Percentiles rank a stretch among this genome's conserved stretches.
phyloP scores from a whole-genome alignment of 2,797 vertebrate species.

The Benthosema pterotum region DNA sequence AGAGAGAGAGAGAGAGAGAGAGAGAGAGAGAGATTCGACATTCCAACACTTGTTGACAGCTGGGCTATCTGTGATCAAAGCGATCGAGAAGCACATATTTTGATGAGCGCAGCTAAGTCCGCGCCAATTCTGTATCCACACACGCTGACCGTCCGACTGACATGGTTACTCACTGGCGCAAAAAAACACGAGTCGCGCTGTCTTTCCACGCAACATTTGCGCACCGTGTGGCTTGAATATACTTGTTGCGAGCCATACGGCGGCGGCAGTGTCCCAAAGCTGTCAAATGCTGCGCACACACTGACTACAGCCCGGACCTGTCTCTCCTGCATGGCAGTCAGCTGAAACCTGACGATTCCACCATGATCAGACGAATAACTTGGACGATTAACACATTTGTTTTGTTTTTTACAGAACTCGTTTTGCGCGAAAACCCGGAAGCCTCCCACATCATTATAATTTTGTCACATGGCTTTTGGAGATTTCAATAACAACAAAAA shows the following conservation, averaged over 20 bases:
- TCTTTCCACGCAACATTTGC: constrained; percentile 62
- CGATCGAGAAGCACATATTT: no score
- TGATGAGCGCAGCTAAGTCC: no score
- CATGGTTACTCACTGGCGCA: neutral
- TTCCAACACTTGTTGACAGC: constrained; percentile 68
- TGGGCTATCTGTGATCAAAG: neutral
- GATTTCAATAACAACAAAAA: constrained; percentile 97
- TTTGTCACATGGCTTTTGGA: constrained; percentile 92
- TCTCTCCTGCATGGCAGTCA: constrained; percentile 26
- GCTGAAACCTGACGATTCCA: constrained; percentile 64
- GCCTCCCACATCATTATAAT: constrained; percentile 60
- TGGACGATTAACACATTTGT: constrained; percentile 54
- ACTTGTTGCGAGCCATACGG: constrained; percentile 73
- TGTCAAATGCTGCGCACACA: constrained; percentile 72
- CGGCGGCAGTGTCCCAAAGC: constrained; percentile 71
- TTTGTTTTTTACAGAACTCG: constrained; percentile 16
- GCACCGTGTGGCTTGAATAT: constrained; percentile 52
- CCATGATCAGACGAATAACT: constrained; percentile 60
- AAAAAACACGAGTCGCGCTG: constrained; percentile 47
- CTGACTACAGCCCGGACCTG: constrained; percentile 5
- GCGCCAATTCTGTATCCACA: neutral
- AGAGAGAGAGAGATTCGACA: constrained; percentile 19
- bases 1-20: no score
- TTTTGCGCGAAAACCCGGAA: constrained; percentile 77
- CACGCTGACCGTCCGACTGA: neutral